Evolutionary conservation across 2,113 vertebrate species (phyloP).

Genomic region (Isurus oxyrinchus): DNA sequence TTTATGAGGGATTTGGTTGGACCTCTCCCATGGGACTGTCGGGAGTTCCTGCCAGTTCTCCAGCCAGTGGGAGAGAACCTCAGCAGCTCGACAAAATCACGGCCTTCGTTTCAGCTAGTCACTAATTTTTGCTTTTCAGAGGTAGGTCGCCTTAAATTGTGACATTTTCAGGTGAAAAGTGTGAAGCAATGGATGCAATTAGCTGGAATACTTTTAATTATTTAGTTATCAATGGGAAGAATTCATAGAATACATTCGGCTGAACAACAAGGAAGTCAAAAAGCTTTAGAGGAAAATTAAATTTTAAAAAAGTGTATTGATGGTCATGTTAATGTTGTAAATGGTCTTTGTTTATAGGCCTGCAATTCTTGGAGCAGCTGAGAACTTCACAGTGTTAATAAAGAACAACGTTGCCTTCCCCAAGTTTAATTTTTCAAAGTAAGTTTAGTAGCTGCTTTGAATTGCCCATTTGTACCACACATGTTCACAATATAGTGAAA

Average conservation of each 20-base stretch:
- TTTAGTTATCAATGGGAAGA: background rate
- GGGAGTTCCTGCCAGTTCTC: background rate
- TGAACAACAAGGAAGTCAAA: background rate
- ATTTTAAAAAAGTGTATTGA: background rate
- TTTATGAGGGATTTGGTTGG: background rate
- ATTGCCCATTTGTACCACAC: background rate
- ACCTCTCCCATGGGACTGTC: too few relatives aligned
- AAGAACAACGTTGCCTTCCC: constrained; percentile 85
- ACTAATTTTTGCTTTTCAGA: background rate
- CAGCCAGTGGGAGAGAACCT: background rate
- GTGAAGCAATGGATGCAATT: background rate
- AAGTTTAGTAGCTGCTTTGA: constrained; percentile 42
- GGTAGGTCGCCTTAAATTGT: background rate
- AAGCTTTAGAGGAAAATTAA: constrained; percentile 60
- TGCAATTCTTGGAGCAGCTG: constrained; percentile 66
- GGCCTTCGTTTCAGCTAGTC: background rate
- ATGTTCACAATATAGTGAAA: background rate
- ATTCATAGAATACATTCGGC: background rate
- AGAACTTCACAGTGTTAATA: constrained; percentile 83
- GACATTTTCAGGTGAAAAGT: background rate
- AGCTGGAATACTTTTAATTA: background rate
- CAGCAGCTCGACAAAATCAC: background rate
- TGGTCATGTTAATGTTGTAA: background rate
- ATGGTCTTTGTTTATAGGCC: constrained; percentile 54
- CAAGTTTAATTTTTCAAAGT: constrained; percentile 82